Evolutionary conservation across 2,888 invertebrate genomes (phyloP), one percentile per base, ranked within the genome.

Genomic region (Hemithea aestivaria): DNA sequence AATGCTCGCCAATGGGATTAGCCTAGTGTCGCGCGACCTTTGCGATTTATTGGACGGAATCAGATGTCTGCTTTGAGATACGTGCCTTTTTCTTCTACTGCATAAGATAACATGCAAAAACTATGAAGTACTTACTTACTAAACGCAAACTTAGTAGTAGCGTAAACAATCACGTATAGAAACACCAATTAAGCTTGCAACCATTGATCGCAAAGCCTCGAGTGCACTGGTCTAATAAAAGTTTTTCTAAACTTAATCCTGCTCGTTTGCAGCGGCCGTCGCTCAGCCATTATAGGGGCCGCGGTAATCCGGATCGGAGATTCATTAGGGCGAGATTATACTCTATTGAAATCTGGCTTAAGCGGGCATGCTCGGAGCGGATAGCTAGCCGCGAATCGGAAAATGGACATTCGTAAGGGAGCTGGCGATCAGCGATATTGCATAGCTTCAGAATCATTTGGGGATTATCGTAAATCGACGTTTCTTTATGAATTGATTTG

Each of bases 311-410:
- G 87, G 85, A 85, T 84, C 75, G 78, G 74, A 81, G 87, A 87
- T 87, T 88, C 87, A 88, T 88, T 88, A 88, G 84, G 80, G 78
- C 70, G 76, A 85, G 87, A 87, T 88, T 87, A 87, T 82, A 73
- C 78, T 80, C 84, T 81, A 87, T 88, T 87, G 87, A 87, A 87
- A 87, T 87, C 84, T 82, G 74, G 81, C 82, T 80, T 78, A 76
- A 73, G 68, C 73, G 72, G 56, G 66, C 64, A 70, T 61, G 62
- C 58, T 58, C 61, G 70, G 61, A 63, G 57, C 60, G 59, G 56
- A 67, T 57, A 56, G 62, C 56, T 41, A n/a, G 16, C 7, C 10
- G 23, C 11, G 8, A 26, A 40, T 37, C 32, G 40, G 35, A 24
- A 21, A 23, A 37, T 39, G 39, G 36, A 27, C 35, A 10, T 10